Conservation (phyloP, 2,113 vertebrate genomes). For the Daubentonia madagascariensis region DNA sequence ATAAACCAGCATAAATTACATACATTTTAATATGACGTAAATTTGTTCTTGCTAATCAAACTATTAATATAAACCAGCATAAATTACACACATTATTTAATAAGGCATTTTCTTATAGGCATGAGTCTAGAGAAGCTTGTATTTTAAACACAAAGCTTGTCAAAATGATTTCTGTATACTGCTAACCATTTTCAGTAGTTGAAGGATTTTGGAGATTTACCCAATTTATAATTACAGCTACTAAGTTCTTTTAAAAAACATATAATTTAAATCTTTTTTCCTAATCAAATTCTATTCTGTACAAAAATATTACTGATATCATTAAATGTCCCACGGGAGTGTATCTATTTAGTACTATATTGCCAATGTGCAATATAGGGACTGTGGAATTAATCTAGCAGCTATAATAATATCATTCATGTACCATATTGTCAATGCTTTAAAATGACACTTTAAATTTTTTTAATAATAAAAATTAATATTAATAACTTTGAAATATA, state of each 20-base stretch:
- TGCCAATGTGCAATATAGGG: background rate
- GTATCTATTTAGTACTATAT: background rate
- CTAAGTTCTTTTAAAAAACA: background rate
- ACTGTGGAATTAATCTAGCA: background rate
- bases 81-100: background rate
- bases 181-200: background rate
- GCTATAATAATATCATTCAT: background rate
- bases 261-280: background rate
- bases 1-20: background rate
- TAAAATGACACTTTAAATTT: conserved; percentile 21
- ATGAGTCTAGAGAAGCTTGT: background rate
- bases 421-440: background rate
- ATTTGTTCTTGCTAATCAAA: background rate
- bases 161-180: background rate
- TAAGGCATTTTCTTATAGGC: background rate
- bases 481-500: background rate
- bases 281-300: background rate
- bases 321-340: background rate
- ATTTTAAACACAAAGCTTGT: background rate
- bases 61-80: background rate
- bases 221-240: background rate
- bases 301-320: background rate
- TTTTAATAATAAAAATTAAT: background rate
- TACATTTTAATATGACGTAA: background rate
- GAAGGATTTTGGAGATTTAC: background rate